phyloP scores from a whole-genome alignment of 2,113 vertebrate genomes.

The Anoura caudifer region DNA sequence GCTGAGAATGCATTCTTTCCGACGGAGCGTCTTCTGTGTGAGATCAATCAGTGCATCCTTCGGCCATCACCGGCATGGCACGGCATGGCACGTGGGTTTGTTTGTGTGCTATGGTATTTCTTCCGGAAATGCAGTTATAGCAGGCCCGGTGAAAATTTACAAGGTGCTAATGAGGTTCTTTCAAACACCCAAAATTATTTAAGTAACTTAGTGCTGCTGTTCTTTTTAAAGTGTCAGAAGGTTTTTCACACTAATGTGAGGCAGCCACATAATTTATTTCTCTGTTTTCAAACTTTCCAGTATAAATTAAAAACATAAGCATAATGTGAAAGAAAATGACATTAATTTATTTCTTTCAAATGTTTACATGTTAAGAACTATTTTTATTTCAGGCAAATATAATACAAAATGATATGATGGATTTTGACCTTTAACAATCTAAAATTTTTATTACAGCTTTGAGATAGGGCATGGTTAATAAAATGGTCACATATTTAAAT shows the following conservation, averaged over 20 bases:
- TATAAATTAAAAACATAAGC: slow-evolving; percentile 71
- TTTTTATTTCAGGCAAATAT: slow-evolving; percentile 48
- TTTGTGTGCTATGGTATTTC: slow-evolving; percentile 43
- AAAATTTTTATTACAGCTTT: neutral
- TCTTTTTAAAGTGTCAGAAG: slow-evolving; percentile 69
- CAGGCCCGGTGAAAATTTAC: slow-evolving; percentile 67
- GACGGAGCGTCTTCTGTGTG: slow-evolving; percentile 50
- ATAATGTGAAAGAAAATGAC: slow-evolving; percentile 70
- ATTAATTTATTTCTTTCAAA: slow-evolving; percentile 70
- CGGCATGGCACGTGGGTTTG: neutral
- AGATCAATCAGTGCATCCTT: slow-evolving; percentile 57
- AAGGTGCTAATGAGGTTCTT: slow-evolving; percentile 78
- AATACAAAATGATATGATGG: neutral
- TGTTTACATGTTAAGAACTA: slow-evolving; percentile 47
- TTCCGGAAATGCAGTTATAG: slow-evolving; percentile 73
- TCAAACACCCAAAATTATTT: slow-evolving; percentile 76
- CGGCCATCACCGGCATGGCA: slow-evolving; percentile 61
- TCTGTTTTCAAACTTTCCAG: slow-evolving; percentile 73
- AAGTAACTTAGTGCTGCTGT: slow-evolving; percentile 67
- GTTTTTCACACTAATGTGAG: slow-evolving; percentile 60
- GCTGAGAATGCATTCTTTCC: slow-evolving; percentile 10
- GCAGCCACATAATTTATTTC: slow-evolving; percentile 71
- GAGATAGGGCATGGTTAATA: neutral
- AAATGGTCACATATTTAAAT: neutral
- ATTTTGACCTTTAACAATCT: neutral